These are phyloP conservation scores for Hexactinellida sp. DNA, from an alignment of 37 sponge, comb jelly and placozoan genomes.

Conservation along the genomic window DNA sequence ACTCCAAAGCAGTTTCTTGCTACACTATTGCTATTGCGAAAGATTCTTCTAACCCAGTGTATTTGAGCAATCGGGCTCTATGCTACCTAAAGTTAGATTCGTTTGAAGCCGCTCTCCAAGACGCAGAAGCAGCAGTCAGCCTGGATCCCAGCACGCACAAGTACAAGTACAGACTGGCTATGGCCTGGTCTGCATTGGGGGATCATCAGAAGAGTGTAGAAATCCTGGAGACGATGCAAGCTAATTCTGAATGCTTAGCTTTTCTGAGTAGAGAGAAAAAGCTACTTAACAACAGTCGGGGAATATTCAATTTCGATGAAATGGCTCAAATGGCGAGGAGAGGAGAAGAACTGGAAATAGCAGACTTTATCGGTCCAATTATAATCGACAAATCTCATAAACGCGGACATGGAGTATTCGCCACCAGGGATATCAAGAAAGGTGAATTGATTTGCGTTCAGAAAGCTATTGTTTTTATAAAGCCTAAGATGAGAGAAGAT, in stretches of 20 bases:
- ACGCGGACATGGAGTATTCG: neutral
- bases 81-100: neutral
- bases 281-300: neutral
- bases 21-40: neutral
- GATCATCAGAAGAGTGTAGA: neutral
- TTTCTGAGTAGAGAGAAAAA: no score
- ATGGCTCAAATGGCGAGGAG: neutral
- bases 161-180: neutral
- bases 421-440: neutral
- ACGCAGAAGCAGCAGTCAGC: neutral
- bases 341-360: neutral
- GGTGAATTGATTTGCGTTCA: neutral
- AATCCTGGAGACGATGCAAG: neutral
- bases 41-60: neutral
- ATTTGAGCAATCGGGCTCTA: neutral
- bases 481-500: no score
- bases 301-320: neutral
- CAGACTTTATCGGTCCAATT: neutral
- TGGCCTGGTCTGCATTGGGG: neutral
- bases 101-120: neutral
- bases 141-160: neutral
- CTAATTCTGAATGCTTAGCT: neutral
- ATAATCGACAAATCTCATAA: neutral
- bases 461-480: neutral
- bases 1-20: neutral